A percentile compares a stretch with the other conserved stretches of the same genome.
Evolutionary conservation across 2,888 invertebrate species (phyloP).

Genomic region (Gandaritis pyraliata): DNA sequence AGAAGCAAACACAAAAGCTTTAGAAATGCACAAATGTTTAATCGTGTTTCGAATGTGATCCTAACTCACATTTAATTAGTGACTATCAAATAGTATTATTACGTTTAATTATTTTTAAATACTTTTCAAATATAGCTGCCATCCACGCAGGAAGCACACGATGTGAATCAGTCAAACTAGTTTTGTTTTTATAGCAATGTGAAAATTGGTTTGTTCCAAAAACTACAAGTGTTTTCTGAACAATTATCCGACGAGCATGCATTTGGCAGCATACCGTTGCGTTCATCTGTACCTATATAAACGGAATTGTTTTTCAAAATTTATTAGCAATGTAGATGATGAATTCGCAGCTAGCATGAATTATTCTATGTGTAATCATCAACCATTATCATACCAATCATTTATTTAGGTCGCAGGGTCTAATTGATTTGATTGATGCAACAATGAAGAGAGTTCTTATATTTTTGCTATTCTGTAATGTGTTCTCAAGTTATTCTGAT

Average conservation of each 20-base stretch:
- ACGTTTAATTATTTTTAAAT: constrained; percentile 16
- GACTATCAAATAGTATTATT: constrained; percentile 14
- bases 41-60: constrained; percentile 8
- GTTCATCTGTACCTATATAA: constrained; percentile 60
- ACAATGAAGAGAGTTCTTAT: too few relatives aligned
- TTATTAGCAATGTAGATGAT: not conserved
- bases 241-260: constrained; percentile 58
- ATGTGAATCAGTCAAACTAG: constrained; percentile 24
- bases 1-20: constrained; percentile 19
- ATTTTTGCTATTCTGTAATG: too few relatives aligned
- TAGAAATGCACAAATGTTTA: not conserved
- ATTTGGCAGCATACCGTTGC: constrained; percentile 64
- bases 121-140: constrained; percentile 31
- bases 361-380: too few relatives aligned
- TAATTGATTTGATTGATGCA: too few relatives aligned
- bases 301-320: constrained; percentile 37
- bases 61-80: constrained; percentile 8
- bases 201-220: constrained; percentile 47
- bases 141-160: constrained; percentile 16
- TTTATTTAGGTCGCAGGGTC: not conserved
- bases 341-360: not conserved
- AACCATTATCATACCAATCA: too few relatives aligned
- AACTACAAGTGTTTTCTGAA: constrained; percentile 48
- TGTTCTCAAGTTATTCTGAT: too few relatives aligned
- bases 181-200: constrained; percentile 6